Percentiles rank a stretch among this genome's conserved stretches.
Conservation (phyloP, 2,888 invertebrate species). For the Ophion slaviceki region DNA sequence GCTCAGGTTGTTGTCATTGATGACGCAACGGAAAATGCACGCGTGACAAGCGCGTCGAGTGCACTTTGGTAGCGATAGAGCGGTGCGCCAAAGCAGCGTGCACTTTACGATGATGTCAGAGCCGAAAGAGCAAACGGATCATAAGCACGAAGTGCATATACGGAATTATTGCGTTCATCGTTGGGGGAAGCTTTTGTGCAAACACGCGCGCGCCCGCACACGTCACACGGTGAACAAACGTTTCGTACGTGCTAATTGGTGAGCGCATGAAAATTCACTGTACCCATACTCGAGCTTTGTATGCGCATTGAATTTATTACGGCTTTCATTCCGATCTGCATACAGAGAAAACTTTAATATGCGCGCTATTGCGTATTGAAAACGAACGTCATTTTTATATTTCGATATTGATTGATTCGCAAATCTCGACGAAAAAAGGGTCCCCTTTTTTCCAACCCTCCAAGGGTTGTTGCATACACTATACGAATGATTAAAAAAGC, state of each 20-base stretch:
- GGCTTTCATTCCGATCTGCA: slow-evolving; percentile 29
- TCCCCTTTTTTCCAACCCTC: no score
- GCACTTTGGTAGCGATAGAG: slow-evolving; percentile 3
- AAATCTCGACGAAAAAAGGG: no score
- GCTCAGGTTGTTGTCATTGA: slow-evolving; percentile 16
- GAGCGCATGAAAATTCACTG: slow-evolving; percentile 17
- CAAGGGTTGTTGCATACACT: no score
- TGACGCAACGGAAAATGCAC: slow-evolving; percentile 56
- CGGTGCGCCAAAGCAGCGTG: slow-evolving; percentile 30
- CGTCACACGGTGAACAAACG: slow-evolving; percentile 2
- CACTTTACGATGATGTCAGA: slow-evolving; percentile 60
- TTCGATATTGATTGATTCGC: no score
- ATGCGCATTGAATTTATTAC: slow-evolving; percentile 37
- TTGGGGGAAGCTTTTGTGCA: slow-evolving; percentile 33
- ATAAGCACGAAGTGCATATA: slow-evolving; percentile 22
- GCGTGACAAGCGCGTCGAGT: slow-evolving; percentile 36
- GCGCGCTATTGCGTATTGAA: neutral
- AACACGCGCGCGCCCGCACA: slow-evolving; percentile 22
- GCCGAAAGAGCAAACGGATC: slow-evolving; percentile 51
- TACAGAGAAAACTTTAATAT: neutral
- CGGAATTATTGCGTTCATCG: slow-evolving; percentile 45
- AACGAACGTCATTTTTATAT: no score
- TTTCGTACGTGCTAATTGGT: slow-evolving; percentile 53
- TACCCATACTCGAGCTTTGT: slow-evolving; percentile 2
- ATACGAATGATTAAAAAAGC: no score